Conservation (phyloP, 1,140 invertebrate species). For the Rhynchophorus ferrugineus region DNA sequence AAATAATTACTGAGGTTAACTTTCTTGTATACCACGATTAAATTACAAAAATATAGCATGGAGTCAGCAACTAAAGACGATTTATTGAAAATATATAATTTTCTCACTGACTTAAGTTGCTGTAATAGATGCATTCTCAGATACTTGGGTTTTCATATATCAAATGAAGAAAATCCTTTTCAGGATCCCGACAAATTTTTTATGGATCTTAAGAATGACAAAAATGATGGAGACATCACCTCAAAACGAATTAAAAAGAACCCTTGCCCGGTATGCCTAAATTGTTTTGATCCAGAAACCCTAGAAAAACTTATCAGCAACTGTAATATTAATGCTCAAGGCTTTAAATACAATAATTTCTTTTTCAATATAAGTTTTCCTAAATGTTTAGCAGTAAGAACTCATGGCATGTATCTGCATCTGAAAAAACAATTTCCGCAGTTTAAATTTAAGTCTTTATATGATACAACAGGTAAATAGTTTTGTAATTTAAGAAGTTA, state of each 20-base stretch:
- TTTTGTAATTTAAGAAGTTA: conserved; percentile 14
- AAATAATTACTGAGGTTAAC: too few relatives aligned
- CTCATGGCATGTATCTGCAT: conserved; percentile 42
- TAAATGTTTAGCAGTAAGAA: conserved; percentile 39
- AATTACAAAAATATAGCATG: too few relatives aligned
- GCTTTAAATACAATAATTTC: conserved; percentile 38
- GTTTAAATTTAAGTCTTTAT: conserved; percentile 17
- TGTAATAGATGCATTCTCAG: conserved; percentile 20
- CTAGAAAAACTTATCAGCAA: conserved; percentile 42
- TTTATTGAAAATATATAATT: conserved; percentile 4
- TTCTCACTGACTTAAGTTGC: conserved; percentile 15
- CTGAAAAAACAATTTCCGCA: conserved; percentile 40
- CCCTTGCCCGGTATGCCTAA: conserved; percentile 54
- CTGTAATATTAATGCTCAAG: conserved; percentile 39
- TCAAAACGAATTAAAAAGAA: conserved; percentile 33
- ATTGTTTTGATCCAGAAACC: conserved; percentile 50
- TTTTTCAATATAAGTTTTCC: conserved; percentile 42
- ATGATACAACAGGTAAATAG: conserved; percentile 21
- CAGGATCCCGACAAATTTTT: conserved; percentile 8
- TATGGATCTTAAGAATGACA: conserved; percentile 3
- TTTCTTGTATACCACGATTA: too few relatives aligned
- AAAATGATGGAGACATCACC: conserved; percentile 5
- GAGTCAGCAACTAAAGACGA: too few relatives aligned
- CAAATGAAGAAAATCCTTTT: conserved; percentile 6
- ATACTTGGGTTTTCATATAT: conserved; percentile 8